Base-by-base conservation (phyloP, 2,113 vertebrate genomes). In the Etheostoma cragini region DNA sequence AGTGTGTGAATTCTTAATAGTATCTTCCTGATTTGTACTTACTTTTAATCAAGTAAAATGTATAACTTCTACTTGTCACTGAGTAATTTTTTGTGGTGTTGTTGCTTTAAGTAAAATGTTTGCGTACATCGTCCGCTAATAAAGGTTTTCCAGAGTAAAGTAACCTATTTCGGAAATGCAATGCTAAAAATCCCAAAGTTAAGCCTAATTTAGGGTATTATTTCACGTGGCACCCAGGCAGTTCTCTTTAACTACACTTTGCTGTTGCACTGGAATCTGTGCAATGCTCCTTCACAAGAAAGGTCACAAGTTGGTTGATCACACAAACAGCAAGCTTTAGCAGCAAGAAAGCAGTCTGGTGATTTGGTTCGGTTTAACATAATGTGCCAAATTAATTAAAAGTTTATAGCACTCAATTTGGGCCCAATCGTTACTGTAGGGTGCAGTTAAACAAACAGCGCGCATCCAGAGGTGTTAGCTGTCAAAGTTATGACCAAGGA, bases 401-500 rank as follows among this genome's bases (percentile, higher is more conserved):
- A n/a, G 52, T 77, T 84, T 72, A 79, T 46, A n/a, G 74, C 35
- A 63, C 67, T 67, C 63, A 74, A 19, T 78, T 78, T 61, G 35
- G 33, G 54, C 47, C 26, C 38, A 21, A 50, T 68, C 4, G 50
- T 72, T 64, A 56, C 61, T 76, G 60, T 22, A 8, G 38, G 61
- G 47, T 22, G 24, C 74, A 73, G 63, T 81, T 50, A 84, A 75
- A 87, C 61, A 81, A 81, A 76, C 35, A 62, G 79, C 47, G 35
- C 26, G 72, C 49, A 80, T 74, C 46, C 76, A 73, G 83, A 85
- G 76, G 62, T 58, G 68, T n/a, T 72, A 64, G 54, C 24, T 68
- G 60, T 82, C 81, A 85, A 64, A 76, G 72, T 73, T 82, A 80
- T 62, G 81, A 63, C 60, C 66, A 3, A 75, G 33, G 53, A 78